These are phyloP conservation scores for Dipodomys spectabilis DNA, from an alignment of 2,113 vertebrate species.

Conservation along the genomic window DNA sequence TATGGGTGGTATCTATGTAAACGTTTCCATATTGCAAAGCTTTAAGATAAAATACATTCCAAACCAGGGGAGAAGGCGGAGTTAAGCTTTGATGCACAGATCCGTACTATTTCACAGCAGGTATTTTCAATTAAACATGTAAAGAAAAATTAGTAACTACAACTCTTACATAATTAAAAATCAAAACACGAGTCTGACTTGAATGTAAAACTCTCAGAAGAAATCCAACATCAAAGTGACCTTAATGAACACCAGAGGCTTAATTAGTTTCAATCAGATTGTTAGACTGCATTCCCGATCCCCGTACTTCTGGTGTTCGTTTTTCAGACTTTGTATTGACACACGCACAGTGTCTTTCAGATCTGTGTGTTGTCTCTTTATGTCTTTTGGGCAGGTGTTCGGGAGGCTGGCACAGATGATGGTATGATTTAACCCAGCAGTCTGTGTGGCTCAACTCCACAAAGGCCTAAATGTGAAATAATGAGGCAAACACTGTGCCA, in stretches of 20 bases:
- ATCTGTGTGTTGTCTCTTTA: neutral
- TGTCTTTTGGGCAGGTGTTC: neutral
- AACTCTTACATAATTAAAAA: constrained; percentile 4
- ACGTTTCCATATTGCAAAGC: neutral
- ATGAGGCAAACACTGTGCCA: too few species aligned
- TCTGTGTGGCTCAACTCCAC: neutral
- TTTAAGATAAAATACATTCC: constrained; percentile 36
- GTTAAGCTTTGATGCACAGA: neutral
- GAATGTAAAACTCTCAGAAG: constrained; percentile 65
- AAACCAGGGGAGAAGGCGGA: neutral
- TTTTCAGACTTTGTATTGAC: neutral
- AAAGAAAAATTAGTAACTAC: constrained; percentile 40
- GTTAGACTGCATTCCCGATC: constrained; percentile 51
- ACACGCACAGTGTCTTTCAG: constrained; percentile 13
- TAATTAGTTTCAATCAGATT: constrained; percentile 61
- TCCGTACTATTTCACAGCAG: neutral
- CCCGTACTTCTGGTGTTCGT: neutral
- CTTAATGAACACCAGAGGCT: constrained; percentile 60
- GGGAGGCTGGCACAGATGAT: neutral
- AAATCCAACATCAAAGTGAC: constrained; percentile 53
- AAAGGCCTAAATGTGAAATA: neutral
- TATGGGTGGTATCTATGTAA: neutral
- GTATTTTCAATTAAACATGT: constrained; percentile 14
- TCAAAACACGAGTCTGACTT: constrained; percentile 24
- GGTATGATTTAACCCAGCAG: neutral